These are phyloP conservation scores for Chloropsis hardwickii DNA, from an alignment of 2,113 vertebrate genomes.

Conservation along the genomic window DNA sequence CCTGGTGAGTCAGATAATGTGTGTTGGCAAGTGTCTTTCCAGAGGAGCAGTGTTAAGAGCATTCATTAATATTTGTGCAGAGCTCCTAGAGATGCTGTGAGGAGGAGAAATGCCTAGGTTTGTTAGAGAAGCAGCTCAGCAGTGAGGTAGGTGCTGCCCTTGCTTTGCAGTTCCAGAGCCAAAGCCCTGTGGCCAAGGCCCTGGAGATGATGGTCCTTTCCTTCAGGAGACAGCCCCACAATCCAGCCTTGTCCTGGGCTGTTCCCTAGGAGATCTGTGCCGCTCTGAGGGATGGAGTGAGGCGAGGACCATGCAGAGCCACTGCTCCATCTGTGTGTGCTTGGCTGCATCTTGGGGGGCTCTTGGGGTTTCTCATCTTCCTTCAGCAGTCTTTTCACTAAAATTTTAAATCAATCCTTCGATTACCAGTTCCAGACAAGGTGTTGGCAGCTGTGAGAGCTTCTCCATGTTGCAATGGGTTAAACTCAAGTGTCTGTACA, in stretches of 20 bases:
- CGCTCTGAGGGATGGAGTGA: background rate
- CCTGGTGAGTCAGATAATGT: background rate
- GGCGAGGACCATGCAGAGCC: fast-evolving
- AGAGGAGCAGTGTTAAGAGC: background rate
- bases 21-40: background rate
- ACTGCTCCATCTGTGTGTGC: background rate
- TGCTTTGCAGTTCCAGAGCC: background rate
- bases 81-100: background rate
- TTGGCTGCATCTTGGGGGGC: background rate
- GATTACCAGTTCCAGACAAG: background rate
- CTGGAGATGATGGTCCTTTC: fast-evolving
- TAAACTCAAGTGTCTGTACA: background rate
- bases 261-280: fast-evolving
- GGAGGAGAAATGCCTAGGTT: fast-evolving
- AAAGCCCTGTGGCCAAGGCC: fast-evolving
- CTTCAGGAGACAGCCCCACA: background rate
- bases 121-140: background rate
- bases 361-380: background rate
- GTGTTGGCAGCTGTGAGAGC: background rate
- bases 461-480: background rate
- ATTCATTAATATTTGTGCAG: background rate
- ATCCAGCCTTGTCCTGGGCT: background rate
- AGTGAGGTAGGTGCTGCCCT: fast-evolving
- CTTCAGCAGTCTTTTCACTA: background rate
- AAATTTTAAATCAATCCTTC: background rate